Conservation (phyloP, 1,140 invertebrate species). For the Lepidurus packardi region DNA sequence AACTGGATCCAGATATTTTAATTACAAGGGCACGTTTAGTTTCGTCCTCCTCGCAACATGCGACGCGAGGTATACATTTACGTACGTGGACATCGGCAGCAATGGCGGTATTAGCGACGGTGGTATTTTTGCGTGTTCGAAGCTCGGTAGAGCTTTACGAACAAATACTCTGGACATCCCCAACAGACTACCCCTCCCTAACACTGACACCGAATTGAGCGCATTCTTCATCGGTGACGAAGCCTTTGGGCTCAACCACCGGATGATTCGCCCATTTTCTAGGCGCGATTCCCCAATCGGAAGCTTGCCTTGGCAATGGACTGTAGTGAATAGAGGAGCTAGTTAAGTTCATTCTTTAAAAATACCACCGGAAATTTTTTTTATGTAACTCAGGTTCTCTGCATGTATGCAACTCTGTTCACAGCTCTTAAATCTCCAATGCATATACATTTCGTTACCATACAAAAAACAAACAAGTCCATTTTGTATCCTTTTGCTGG, state of each 20-base stretch:
- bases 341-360: neutral
- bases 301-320: neutral
- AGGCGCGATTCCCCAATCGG: neutral
- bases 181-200: constrained; percentile 37
- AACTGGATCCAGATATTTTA: constrained; percentile 39
- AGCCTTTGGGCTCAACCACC: neutral
- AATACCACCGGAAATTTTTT: neutral
- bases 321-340: neutral
- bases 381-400: too few relatives aligned
- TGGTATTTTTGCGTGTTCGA: constrained; percentile 40
- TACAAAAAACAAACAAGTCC: neutral
- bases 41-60: constrained; percentile 40
- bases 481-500: neutral
- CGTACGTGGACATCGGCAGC: constrained; percentile 27
- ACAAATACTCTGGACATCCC: constrained; percentile 41
- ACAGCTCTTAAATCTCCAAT: neutral
- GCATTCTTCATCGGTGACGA: constrained; percentile 39
- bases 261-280: constrained; percentile 21
- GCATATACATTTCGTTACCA: neutral
- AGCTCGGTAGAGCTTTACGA: constrained; percentile 39
- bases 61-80: constrained; percentile 40
- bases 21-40: constrained; percentile 40
- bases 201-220: neutral
- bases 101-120: constrained; percentile 40
- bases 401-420: neutral